Conservation (phyloP, 2,113 vertebrate genomes). For the Mobula birostris region DNA sequence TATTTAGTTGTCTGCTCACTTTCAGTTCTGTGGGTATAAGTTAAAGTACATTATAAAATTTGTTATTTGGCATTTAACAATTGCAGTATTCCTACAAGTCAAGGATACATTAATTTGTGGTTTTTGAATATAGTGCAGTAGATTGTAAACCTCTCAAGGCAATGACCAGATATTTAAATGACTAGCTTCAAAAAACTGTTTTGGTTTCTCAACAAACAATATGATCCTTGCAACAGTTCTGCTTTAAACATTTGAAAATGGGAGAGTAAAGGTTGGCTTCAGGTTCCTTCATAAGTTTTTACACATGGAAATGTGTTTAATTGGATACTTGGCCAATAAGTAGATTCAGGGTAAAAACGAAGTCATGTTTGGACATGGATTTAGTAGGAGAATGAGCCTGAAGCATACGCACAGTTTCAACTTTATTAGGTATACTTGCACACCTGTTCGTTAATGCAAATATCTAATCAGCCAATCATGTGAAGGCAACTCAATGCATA, state of each 20-base stretch:
- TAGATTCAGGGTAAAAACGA: no score
- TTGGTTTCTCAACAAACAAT: not conserved
- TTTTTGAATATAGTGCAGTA: not conserved
- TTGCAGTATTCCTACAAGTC: not conserved
- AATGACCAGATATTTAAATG: not conserved
- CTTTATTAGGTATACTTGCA: no score
- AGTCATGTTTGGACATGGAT: no score
- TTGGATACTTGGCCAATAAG: no score
- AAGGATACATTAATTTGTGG: not conserved
- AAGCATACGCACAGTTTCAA: no score
- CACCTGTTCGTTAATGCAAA: no score
- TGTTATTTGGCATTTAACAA: not conserved
- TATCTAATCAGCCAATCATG: no score
- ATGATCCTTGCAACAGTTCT: not conserved
- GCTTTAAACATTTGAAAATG: not conserved
- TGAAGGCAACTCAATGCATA: no score
- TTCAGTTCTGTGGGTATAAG: not conserved
- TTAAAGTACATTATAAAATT: not conserved
- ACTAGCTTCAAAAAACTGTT: not conserved
- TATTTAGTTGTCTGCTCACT: not conserved
- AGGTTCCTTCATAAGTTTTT: not conserved
- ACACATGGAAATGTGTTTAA: not conserved
- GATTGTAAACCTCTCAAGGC: slow-evolving; percentile 50
- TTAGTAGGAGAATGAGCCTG: no score
- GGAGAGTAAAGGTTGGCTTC: not conserved